Evolutionary conservation across 2,888 invertebrate species (phyloP).

Genomic region (Rhingia rostrata): DNA sequence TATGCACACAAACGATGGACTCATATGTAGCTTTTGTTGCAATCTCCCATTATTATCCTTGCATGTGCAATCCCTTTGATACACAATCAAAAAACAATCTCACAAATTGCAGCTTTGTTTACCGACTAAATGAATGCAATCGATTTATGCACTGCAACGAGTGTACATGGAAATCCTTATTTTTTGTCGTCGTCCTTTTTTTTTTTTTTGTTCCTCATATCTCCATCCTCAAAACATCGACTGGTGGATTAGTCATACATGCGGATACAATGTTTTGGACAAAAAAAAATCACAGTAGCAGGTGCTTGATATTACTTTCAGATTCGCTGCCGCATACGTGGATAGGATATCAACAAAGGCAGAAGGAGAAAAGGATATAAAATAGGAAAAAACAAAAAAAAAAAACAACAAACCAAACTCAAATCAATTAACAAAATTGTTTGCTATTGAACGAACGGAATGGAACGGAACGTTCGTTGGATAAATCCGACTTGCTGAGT

Average conservation of each 20-base stretch:
- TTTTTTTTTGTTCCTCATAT: slow-evolving; percentile 1
- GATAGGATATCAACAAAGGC: slow-evolving; percentile 9
- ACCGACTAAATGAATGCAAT: slow-evolving; percentile 65
- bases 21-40: slow-evolving; percentile 16
- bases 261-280: slow-evolving; percentile 29
- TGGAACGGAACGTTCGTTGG: slow-evolving; percentile 24
- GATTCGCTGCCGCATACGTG: slow-evolving; percentile 18
- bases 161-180: slow-evolving; percentile 4
- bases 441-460: slow-evolving; percentile 41
- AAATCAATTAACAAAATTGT: slow-evolving; percentile 74
- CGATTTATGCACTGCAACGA: slow-evolving; percentile 65
- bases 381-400: slow-evolving; percentile 19
- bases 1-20: background rate
- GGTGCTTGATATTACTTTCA: slow-evolving; percentile 61
- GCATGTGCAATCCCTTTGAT: slow-evolving; percentile 46
- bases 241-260: slow-evolving; percentile 49
- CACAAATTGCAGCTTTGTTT: slow-evolving; percentile 69
- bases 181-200: background rate
- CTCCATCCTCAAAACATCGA: slow-evolving; percentile 37
- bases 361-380: slow-evolving; percentile 11
- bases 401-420: slow-evolving; percentile 51
- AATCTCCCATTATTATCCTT: slow-evolving; percentile 37
- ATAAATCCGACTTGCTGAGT: slow-evolving; percentile 55
- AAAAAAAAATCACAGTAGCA: slow-evolving; percentile 53
- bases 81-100: slow-evolving; percentile 70